Base-by-base conservation (phyloP, 2,888 invertebrate species). In the Agelastica alni region DNA sequence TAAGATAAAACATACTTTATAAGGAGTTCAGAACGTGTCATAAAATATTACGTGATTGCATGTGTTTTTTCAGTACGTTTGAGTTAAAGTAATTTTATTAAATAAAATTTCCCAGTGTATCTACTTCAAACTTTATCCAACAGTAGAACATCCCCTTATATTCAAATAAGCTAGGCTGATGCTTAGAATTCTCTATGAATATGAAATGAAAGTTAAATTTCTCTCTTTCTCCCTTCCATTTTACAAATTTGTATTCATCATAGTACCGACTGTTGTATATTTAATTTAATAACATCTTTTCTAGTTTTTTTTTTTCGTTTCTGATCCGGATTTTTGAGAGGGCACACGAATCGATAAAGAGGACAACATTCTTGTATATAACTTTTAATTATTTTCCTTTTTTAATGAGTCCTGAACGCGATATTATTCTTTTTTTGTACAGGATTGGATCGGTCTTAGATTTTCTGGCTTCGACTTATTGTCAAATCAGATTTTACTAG, bases 171-270 rank as follows among this genome's bases (percentile, higher is more conserved):
- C 62, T 53, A 58, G 63, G 60, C 48, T 65, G 66, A 62, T 67
- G 67, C 65, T 66, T 61, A 63, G 65, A 60, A 63, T 67, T 64
- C 66, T 63, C 67, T 64, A 68, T 69, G 69, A 69, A 69, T 69
- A 65, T 65, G 64, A 66, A 69, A 69, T 65, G 69, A 66, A 66
- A 66, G 67, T 66, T 67, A 63, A 67, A 66, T 68, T 69, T 49
- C 42, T 41, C 41, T 61, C 52, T 41, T 51, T n/a, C n/a, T n/a
- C n/a, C n/a, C n/a, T n/a, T n/a, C n/a, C n/a, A n/a, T n/a, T n/a
- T n/a, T n/a, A n/a, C 60, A 60, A 67, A 68, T 69, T 69, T 67
- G 65, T 68, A 69, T 69, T 69, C 69, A 67, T 69, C 67, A 66
- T 63, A 64, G 60, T 59, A 59, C 56, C 57, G 60, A 57, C 63